Percentiles rank a stretch among this genome's conserved stretches.
These are phyloP conservation scores for Tretioscincus oriximinensis DNA, from an alignment of 2,113 vertebrate species.

Conservation along the genomic window DNA sequence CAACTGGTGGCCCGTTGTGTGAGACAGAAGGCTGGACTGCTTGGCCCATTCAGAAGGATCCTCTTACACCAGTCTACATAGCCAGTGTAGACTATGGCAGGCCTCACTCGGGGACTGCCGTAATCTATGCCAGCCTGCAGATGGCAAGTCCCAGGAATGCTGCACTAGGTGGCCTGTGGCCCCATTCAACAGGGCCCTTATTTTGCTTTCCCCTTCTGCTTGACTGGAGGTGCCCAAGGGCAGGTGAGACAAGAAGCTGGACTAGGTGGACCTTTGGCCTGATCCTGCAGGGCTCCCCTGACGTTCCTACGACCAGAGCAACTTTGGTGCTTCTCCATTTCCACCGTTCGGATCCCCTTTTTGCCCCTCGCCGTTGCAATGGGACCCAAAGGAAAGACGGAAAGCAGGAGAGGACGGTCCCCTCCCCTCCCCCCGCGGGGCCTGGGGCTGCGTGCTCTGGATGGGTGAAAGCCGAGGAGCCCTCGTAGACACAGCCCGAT, in stretches of 20 bases:
- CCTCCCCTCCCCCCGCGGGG: not conserved
- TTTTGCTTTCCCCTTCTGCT: too few relatives aligned
- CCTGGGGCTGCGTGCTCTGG: constrained; percentile 22
- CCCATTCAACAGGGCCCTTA: too few relatives aligned
- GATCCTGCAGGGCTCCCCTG: not conserved
- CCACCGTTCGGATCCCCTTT: not conserved
- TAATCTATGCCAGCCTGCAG: not conserved
- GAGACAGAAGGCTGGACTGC: too few relatives aligned
- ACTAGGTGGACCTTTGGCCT: too few relatives aligned
- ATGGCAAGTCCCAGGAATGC: too few relatives aligned
- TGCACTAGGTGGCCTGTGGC: too few relatives aligned
- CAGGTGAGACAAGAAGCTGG: too few relatives aligned
- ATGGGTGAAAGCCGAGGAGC: constrained; percentile 62
- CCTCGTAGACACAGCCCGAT: constrained; percentile 49
- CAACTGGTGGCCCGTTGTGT: too few relatives aligned
- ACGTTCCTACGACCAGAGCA: not conserved
- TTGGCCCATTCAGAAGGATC: not conserved
- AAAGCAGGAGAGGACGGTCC: too few relatives aligned
- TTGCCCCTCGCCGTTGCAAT: not conserved
- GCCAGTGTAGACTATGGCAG: not conserved
- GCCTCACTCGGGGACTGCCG: not conserved
- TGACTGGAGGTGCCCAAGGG: too few relatives aligned
- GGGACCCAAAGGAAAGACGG: not conserved
- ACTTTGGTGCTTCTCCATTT: fast-evolving
- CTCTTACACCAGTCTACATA: too few relatives aligned